These are phyloP conservation scores for Agrilus planipennis DNA, from an alignment of 1,140 invertebrate genomes.

Conservation along the genomic window DNA sequence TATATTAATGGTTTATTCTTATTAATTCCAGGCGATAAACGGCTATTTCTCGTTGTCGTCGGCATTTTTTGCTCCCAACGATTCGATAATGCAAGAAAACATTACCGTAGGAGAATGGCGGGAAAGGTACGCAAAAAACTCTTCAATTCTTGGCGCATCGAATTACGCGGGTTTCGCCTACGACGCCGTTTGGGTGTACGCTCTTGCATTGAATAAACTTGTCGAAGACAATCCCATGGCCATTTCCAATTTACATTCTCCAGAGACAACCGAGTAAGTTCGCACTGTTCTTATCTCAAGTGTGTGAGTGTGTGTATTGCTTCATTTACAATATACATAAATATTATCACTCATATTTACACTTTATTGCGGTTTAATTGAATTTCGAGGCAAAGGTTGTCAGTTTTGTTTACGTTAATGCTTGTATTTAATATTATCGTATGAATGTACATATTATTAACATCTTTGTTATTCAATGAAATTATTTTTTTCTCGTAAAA, in stretches of 20 bases:
- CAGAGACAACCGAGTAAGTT: constrained; percentile 43
- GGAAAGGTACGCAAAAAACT: constrained; percentile 32
- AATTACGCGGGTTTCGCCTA: constrained; percentile 68
- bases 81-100: constrained; percentile 52
- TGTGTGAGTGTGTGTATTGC: too few species aligned
- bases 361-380: too few species aligned
- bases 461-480: too few species aligned
- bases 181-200: constrained; percentile 78
- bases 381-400: too few species aligned
- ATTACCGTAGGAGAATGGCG: constrained; percentile 48
- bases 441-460: too few species aligned
- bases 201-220: constrained; percentile 54
- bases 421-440: too few species aligned
- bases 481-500: too few species aligned
- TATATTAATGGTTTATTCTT: too few species aligned
- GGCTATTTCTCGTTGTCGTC: constrained; percentile 64
- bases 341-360: too few species aligned
- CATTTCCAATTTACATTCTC: constrained; percentile 45
- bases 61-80: constrained; percentile 49
- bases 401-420: too few species aligned
- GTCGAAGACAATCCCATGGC: constrained; percentile 44
- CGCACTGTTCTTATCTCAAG: constrained; percentile 4
- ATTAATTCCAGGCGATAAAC: constrained; percentile 49
- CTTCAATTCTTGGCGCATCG: constrained; percentile 24
- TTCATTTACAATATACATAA: too few species aligned